These are phyloP conservation scores for Schizaphis graminum DNA, from an alignment of 2,888 invertebrate species.

Conservation along the genomic window DNA sequence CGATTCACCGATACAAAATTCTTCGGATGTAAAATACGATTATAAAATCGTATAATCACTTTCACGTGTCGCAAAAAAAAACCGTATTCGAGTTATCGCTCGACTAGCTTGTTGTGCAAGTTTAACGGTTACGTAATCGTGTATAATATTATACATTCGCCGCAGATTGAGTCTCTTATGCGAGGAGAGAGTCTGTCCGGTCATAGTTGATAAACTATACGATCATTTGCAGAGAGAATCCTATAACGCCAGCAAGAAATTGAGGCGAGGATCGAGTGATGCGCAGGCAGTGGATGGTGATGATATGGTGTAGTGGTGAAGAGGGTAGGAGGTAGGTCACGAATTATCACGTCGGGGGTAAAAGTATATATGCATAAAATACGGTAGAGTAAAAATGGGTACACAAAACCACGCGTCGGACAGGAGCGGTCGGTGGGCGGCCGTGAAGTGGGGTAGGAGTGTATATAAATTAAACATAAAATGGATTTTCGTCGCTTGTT, in stretches of 20 bases:
- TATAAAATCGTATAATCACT: not conserved
- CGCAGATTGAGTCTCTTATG: not conserved
- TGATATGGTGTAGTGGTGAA: not conserved
- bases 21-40: not conserved
- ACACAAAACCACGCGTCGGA: not conserved
- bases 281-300: not conserved
- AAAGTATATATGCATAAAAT: not conserved
- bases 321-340: not conserved
- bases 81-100: not conserved
- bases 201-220: not conserved
- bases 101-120: not conserved
- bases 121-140: not conserved
- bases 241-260: not conserved
- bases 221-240: not conserved
- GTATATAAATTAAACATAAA: constrained; percentile 45
- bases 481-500: constrained; percentile 39
- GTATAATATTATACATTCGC: not conserved
- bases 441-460: not conserved
- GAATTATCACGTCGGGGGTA: not conserved
- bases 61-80: not conserved
- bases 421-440: not conserved
- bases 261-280: not conserved
- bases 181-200: not conserved
- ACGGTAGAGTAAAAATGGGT: not conserved
- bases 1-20: not conserved